A percentile compares a stretch with the other conserved stretches of the same genome.
Conservation (phyloP, 2,888 invertebrate genomes). For the Eilema sororculum region DNA sequence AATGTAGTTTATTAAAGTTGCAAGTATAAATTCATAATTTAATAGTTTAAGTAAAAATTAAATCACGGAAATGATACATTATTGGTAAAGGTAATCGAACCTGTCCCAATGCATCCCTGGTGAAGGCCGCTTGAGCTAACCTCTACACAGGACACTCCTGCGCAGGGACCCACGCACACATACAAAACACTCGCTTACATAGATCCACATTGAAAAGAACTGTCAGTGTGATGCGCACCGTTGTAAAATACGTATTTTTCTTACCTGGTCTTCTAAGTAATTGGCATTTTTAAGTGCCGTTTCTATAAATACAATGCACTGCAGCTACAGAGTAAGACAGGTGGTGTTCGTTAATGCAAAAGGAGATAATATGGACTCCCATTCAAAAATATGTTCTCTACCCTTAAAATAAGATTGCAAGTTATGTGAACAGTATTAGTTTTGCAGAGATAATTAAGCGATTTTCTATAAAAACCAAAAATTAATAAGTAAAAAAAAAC, state of each 20-base stretch:
- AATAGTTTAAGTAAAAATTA: conserved; percentile 14
- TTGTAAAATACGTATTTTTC: conserved; percentile 61
- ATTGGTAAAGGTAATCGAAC: conserved; percentile 69
- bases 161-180: conserved; percentile 74
- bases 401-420: background rate
- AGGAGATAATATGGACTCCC: background rate
- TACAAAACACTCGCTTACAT: conserved; percentile 53
- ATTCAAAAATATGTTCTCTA: background rate
- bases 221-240: conserved; percentile 59
- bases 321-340: conserved; percentile 42
- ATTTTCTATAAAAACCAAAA: no score
- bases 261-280: conserved; percentile 74
- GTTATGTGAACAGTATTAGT: background rate
- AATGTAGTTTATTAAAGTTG: conserved; percentile 8
- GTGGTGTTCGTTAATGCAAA: conserved; percentile 37
- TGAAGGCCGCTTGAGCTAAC: conserved; percentile 83
- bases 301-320: conserved; percentile 63
- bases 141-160: conserved; percentile 78
- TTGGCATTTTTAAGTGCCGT: conserved; percentile 68
- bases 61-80: conserved; percentile 56
- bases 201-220: conserved; percentile 57
- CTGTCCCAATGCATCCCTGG: conserved; percentile 82
- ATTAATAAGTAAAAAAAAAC: no score
- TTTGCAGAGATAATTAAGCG: background rate
- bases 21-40: conserved; percentile 13